A percentile compares a stretch with the other conserved stretches of the same genome.
phyloP scores from a whole-genome alignment of 2,888 invertebrate species.

The Molanna angustata region DNA sequence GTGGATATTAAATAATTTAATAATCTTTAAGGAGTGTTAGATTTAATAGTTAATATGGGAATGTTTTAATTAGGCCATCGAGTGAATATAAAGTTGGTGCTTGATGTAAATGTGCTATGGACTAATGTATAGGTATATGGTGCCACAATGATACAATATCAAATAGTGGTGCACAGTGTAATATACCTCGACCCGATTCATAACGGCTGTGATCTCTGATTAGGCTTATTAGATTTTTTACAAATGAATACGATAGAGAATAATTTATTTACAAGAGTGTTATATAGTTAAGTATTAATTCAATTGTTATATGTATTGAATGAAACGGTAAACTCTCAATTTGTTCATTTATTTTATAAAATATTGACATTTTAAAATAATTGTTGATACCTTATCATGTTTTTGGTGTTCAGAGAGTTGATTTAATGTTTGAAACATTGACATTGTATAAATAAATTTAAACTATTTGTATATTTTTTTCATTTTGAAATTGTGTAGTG shows the following conservation, averaged over 20 bases:
- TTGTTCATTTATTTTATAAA: too few species aligned
- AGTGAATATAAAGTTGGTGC: not conserved
- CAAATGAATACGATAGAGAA: constrained; percentile 21
- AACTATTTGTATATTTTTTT: too few species aligned
- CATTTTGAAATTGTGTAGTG: too few species aligned
- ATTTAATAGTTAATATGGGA: too few species aligned
- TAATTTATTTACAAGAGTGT: constrained; percentile 24
- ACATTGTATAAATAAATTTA: too few species aligned
- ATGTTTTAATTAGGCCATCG: constrained; percentile 15
- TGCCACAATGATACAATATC: constrained; percentile 14
- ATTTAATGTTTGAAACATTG: too few species aligned
- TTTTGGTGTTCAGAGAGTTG: too few species aligned
- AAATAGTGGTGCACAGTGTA: constrained; percentile 27
- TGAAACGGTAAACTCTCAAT: too few species aligned
- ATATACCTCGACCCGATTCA: constrained; percentile 41
- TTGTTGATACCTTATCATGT: too few species aligned
- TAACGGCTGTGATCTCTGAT: constrained; percentile 53
- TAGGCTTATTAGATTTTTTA: constrained; percentile 31
- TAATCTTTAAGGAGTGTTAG: too few species aligned
- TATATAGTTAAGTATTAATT: constrained; percentile 17
- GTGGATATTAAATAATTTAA: too few species aligned
- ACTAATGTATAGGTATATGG: constrained; percentile 12
- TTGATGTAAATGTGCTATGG: not conserved
- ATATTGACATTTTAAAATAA: too few species aligned
- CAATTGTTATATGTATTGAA: constrained; percentile 17